phyloP scores from a whole-genome alignment of 2,888 invertebrate genomes.

The Mythimna impura region DNA sequence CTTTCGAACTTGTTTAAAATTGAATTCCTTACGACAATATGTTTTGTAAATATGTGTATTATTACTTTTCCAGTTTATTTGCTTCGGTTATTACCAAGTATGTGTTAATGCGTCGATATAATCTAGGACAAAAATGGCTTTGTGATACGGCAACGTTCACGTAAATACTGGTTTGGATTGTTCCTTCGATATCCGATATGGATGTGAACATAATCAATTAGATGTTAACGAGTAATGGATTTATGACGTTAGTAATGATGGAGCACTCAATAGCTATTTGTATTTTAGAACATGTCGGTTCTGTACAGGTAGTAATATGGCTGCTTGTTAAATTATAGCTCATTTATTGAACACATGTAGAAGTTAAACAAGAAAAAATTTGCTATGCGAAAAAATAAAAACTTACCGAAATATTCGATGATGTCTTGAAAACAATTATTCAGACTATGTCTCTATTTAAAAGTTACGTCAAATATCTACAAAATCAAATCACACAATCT shows the following conservation, averaged over 20 bases:
- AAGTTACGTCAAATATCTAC: neutral
- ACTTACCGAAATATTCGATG: neutral
- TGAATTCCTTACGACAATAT: slow-evolving; percentile 37
- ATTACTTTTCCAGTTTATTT: slow-evolving; percentile 50
- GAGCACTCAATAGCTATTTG: slow-evolving; percentile 25
- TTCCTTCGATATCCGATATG: slow-evolving; percentile 20
- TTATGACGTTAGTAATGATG: slow-evolving; percentile 39
- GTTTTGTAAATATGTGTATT: slow-evolving; percentile 45
- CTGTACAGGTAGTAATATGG: slow-evolving; percentile 13
- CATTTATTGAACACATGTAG: neutral
- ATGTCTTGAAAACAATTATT: neutral
- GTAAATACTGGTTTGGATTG: slow-evolving; percentile 45
- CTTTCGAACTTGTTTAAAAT: slow-evolving; percentile 27
- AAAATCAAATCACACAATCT: neutral
- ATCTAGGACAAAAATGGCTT: slow-evolving; percentile 54
- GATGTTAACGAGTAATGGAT: slow-evolving; percentile 48
- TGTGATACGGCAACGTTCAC: slow-evolving; percentile 27
- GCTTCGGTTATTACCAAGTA: slow-evolving; percentile 42
- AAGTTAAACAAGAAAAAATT: neutral
- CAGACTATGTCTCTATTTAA: slow-evolving; percentile 1
- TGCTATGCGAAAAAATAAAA: neutral
- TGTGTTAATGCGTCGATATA: slow-evolving; percentile 48
- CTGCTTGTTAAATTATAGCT: slow-evolving; percentile 6
- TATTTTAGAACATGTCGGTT: slow-evolving; percentile 1
- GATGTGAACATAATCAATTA: slow-evolving; percentile 49